These are phyloP conservation scores for Hydrolagus affinis DNA, from an alignment of 2,113 vertebrate genomes.

Conservation along the genomic window DNA sequence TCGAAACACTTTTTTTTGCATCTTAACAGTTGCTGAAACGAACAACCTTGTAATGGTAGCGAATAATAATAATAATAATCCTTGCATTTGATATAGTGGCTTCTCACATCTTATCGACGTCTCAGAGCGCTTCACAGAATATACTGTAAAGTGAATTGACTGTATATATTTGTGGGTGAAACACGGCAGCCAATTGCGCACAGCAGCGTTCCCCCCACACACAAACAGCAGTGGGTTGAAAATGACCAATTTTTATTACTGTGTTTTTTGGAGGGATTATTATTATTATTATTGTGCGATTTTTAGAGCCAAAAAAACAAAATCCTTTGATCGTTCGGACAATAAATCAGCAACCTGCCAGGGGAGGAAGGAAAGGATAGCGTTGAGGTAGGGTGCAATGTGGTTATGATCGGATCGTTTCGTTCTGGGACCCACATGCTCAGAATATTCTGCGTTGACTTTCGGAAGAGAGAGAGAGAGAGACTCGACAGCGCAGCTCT, in stretches of 20 bases:
- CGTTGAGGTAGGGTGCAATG: slow-evolving; percentile 47
- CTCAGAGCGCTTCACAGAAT: too few relatives aligned
- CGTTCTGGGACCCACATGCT: slow-evolving; percentile 36
- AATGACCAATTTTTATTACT: slow-evolving; percentile 45
- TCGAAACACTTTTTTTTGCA: too few relatives aligned
- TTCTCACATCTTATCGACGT: too few relatives aligned
- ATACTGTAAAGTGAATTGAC: too few relatives aligned
- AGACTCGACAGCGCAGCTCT: slow-evolving; percentile 41
- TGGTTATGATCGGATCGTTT: slow-evolving; percentile 41
- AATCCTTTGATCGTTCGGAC: slow-evolving; percentile 51
- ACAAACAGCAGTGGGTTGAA: slow-evolving; percentile 31
- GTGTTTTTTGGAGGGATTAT: too few relatives aligned
- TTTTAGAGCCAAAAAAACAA: slow-evolving; percentile 44
- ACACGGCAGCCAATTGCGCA: too few relatives aligned
- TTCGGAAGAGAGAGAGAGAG: slow-evolving; percentile 39
- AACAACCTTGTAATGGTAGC: too few relatives aligned
- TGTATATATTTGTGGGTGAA: too few relatives aligned
- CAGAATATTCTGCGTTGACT: slow-evolving; percentile 44
- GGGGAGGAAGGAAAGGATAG: slow-evolving; percentile 44
- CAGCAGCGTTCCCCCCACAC: too few relatives aligned
- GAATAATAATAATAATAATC: too few relatives aligned
- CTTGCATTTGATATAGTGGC: too few relatives aligned
- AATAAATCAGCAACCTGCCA: slow-evolving; percentile 50
- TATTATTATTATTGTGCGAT: slow-evolving; percentile 44
- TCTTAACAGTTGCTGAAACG: too few relatives aligned